Evolutionary conservation across 2,888 invertebrate genomes (phyloP).

Genomic region (Oasisia sp.): DNA sequence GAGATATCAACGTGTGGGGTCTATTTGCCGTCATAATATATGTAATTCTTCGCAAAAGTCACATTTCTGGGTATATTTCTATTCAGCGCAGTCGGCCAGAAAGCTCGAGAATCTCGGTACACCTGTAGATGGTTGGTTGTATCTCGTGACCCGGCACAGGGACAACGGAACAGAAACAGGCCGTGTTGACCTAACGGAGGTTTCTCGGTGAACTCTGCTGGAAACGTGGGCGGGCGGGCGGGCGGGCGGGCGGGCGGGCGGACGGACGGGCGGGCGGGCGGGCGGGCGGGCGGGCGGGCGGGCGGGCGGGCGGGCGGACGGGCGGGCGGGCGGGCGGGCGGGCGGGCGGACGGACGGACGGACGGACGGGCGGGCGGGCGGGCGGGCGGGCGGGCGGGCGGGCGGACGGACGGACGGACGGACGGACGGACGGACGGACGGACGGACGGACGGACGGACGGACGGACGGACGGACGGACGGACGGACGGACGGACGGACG

Average conservation of each 20-base stretch:
- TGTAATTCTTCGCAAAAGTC: not conserved
- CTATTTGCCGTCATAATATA: not conserved
- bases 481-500: too few species aligned
- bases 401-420: not conserved
- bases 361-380: too few species aligned
- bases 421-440: not conserved
- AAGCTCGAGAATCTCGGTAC: not conserved
- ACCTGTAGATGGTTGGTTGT: not conserved
- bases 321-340: too few species aligned
- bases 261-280: too few species aligned
- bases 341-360: too few species aligned
- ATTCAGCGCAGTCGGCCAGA: not conserved
- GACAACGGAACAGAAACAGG: not conserved
- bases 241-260: too few species aligned
- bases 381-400: too few species aligned
- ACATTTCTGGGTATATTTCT: not conserved
- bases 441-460: not conserved
- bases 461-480: not conserved
- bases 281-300: too few species aligned
- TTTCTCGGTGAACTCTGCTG: not conserved
- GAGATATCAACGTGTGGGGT: not conserved
- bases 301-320: too few species aligned
- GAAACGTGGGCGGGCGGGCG: not conserved
- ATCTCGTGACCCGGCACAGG: not conserved
- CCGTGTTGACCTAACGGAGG: not conserved